A percentile compares a stretch with the other conserved stretches of the same genome.
Conservation (phyloP, 2,888 invertebrate genomes). For the Lepetodrilus schrolli region DNA sequence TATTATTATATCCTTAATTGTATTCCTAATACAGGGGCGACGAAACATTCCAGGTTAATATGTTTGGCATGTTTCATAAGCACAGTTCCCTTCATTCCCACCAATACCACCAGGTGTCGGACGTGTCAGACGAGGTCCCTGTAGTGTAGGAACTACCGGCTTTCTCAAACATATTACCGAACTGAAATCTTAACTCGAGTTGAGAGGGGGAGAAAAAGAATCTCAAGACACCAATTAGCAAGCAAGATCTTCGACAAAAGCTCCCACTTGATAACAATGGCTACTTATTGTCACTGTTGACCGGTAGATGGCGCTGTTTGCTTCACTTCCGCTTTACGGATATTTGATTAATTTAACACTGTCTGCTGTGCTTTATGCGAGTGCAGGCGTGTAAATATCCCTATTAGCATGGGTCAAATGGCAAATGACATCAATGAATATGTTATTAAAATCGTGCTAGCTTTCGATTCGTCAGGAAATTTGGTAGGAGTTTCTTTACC, state of each 20-base stretch:
- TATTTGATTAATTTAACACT: conserved; percentile 23
- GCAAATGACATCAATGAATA: conserved; percentile 25
- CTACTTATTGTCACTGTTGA: conserved; percentile 21
- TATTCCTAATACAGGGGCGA: too few species aligned
- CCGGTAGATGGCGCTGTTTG: conserved; percentile 23
- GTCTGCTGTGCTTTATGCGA: background rate
- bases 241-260: conserved; percentile 24
- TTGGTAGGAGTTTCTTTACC: conserved; percentile 4
- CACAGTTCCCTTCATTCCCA: too few species aligned
- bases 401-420: conserved; percentile 24
- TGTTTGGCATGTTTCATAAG: too few species aligned
- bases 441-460: conserved; percentile 16
- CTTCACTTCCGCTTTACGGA: conserved; percentile 18
- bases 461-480: conserved; percentile 16
- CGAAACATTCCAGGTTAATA: too few species aligned
- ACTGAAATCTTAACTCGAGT: conserved; percentile 37
- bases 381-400: conserved; percentile 23
- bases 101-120: background rate
- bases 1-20: too few species aligned
- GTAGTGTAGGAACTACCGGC: background rate
- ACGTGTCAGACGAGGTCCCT: background rate
- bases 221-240: conserved; percentile 39
- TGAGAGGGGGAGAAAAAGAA: conserved; percentile 33
- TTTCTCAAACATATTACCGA: conserved; percentile 32
- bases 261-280: conserved; percentile 24